Base-by-base conservation (phyloP, 2,113 vertebrate genomes). In the Sinocyclocheilus maitianheensis region DNA sequence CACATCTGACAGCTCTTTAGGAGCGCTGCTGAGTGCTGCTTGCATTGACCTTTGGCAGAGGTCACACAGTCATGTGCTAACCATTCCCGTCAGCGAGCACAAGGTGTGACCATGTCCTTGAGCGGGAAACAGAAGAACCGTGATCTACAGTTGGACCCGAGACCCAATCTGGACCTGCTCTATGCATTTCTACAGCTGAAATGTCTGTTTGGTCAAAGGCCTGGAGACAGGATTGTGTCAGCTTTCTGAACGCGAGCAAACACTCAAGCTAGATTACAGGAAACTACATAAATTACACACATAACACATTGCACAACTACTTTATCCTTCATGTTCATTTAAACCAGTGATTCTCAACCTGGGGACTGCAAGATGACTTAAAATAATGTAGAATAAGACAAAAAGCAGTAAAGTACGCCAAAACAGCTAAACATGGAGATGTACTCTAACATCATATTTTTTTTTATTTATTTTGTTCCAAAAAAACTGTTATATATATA, bases 1-100 rank as follows among this genome's bases (percentile, higher is more conserved):
- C 30, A 60, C 11, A 74, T 74, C 6, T 24, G 72, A 65, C 46
- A 85, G 18, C 22, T 65, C 62, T 74, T 77, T 65, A 34, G 76
- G 65, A 12, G 37, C 26, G 24, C 10, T 53, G 72, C 55, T n/a
- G 76, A 77, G 22, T 85, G 43, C 53, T n/a, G 76, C 34, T 51
- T 85, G 58, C 40, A 14, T 34, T 77, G 76, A 77, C 76, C 76
- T 55, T 12, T 34, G 26, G 13, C 24, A 55, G 24, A 53, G 76
- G 51, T 77, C 75, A 77, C 7, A 16, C 4, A 20, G 46, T 34
- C 75, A 55, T 55, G 75, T 30, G n/a, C 55, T 77, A 26, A 53
- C 24, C 24, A 26, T 26, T 77, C 14, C 48, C 6, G 18, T 4
- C 7, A 6, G 22, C 14, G n/a, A 51, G 48, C 12, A 4, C 46